phyloP scores from a whole-genome alignment of 2,113 vertebrate species.

The Pseudorhombus dupliciocellatus region DNA sequence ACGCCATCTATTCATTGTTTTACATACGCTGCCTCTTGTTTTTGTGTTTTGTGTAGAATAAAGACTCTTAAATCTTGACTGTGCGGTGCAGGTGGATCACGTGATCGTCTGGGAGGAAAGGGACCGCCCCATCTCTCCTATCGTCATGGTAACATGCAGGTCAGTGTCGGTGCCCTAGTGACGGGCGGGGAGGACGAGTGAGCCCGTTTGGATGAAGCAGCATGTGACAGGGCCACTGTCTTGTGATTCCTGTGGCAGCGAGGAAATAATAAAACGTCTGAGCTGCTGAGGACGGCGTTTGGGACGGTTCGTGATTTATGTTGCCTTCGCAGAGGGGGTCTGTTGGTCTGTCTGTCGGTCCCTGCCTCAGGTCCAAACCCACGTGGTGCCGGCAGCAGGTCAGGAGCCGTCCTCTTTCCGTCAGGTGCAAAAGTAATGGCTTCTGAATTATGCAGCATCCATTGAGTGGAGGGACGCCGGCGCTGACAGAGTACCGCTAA shows the following conservation, averaged over 20 bases:
- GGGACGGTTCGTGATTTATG: no score
- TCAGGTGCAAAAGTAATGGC: slow-evolving; percentile 59
- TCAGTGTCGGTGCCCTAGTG: slow-evolving; percentile 43
- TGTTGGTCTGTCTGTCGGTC: no score
- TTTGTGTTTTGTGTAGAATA: no score
- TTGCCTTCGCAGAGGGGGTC: no score
- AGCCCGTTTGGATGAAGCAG: slow-evolving; percentile 66
- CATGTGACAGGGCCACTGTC: slow-evolving; percentile 69
- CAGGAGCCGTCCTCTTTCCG: slow-evolving; percentile 12
- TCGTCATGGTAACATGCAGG: slow-evolving; percentile 59
- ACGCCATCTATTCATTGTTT: no score
- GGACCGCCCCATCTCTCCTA: slow-evolving; percentile 26
- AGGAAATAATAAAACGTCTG: not conserved
- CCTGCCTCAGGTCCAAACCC: no score
- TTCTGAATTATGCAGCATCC: slow-evolving; percentile 70
- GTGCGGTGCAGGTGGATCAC: slow-evolving; percentile 48
- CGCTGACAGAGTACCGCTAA: slow-evolving; percentile 8
- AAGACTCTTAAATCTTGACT: no score
- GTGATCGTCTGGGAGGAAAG: not conserved
- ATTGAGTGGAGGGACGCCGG: slow-evolving; percentile 39
- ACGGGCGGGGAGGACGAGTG: slow-evolving; percentile 28
- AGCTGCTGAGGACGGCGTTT: no score
- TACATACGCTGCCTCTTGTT: no score
- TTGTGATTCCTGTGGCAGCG: slow-evolving; percentile 53
- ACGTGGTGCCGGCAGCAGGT: no score